A percentile compares a stretch with the other conserved stretches of the same genome.
Evolutionary conservation across 2,113 vertebrate genomes (phyloP).

Genomic region (Brachypteracias leptosomus): DNA sequence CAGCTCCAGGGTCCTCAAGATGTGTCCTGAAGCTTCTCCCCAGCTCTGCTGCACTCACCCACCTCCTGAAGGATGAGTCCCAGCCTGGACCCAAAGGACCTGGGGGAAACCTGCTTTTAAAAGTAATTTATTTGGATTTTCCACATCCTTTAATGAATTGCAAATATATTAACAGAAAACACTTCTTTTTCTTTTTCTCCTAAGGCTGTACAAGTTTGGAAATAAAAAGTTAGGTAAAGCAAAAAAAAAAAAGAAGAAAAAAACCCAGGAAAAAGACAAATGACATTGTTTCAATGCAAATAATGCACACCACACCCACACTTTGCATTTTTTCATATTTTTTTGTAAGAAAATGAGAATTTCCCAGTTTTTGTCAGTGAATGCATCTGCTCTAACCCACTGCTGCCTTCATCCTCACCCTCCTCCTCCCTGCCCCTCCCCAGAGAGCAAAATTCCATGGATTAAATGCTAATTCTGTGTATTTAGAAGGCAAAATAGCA

Average conservation of each 20-base stretch:
- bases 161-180: constrained; percentile 81
- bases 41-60: accelerated
- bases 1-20: accelerated
- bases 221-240: constrained; percentile 62
- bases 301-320: constrained; percentile 66
- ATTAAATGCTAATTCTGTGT: constrained; percentile 29
- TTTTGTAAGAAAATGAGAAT: constrained; percentile 45
- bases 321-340: constrained; percentile 38
- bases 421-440: neutral
- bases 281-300: constrained; percentile 75
- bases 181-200: neutral
- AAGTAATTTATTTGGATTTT: constrained; percentile 81
- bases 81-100: neutral
- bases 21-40: neutral
- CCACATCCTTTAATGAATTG: constrained; percentile 77
- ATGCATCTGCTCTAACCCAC: neutral
- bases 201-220: constrained; percentile 74
- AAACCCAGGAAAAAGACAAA: constrained; percentile 28
- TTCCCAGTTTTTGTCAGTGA: neutral
- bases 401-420: constrained; percentile 1
- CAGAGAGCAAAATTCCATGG: neutral
- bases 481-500: constrained; percentile 36
- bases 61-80: neutral
- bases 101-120: constrained; percentile 69
- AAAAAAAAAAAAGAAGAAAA: neutral